phyloP scores from a whole-genome alignment of 2,888 invertebrate genomes.

The Smittia aterrima region DNA sequence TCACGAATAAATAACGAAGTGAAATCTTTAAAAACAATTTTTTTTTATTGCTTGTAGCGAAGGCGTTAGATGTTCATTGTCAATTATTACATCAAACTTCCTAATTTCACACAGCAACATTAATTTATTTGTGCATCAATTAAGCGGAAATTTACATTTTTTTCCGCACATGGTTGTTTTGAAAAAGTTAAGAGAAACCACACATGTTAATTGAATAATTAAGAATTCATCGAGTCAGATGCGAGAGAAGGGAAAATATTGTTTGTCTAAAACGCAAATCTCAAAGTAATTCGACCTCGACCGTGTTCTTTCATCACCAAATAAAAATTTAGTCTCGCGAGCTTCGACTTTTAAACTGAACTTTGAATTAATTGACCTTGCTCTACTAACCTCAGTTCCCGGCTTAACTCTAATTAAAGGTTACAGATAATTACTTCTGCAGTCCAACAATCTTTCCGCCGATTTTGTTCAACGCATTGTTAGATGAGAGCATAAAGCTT shows the following conservation, averaged over 20 bases:
- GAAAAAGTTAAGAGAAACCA: background rate
- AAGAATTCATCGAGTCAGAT: background rate
- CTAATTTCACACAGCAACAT: conserved; percentile 21
- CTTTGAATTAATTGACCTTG: conserved; percentile 29
- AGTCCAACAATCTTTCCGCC: conserved; percentile 38
- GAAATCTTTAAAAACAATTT: background rate
- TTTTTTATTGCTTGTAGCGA: background rate
- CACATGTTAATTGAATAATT: conserved; percentile 31
- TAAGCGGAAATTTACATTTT: background rate
- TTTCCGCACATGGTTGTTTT: background rate
- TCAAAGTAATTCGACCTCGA: background rate
- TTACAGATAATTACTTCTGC: background rate
- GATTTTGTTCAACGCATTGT: background rate
- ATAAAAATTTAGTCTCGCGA: background rate
- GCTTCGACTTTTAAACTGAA: background rate
- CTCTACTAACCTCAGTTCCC: background rate
- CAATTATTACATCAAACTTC: conserved; percentile 10
- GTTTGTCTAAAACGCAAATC: background rate
- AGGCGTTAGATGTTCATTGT: background rate
- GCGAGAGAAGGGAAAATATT: conserved; percentile 4
- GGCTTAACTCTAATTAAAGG: background rate
- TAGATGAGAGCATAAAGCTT: background rate
- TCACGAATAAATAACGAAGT: background rate
- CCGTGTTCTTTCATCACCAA: background rate
- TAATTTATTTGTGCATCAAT: conserved; percentile 34